These are phyloP conservation scores for Pluvianellus socialis DNA, from an alignment of 2,113 vertebrate genomes.

Conservation along the genomic window DNA sequence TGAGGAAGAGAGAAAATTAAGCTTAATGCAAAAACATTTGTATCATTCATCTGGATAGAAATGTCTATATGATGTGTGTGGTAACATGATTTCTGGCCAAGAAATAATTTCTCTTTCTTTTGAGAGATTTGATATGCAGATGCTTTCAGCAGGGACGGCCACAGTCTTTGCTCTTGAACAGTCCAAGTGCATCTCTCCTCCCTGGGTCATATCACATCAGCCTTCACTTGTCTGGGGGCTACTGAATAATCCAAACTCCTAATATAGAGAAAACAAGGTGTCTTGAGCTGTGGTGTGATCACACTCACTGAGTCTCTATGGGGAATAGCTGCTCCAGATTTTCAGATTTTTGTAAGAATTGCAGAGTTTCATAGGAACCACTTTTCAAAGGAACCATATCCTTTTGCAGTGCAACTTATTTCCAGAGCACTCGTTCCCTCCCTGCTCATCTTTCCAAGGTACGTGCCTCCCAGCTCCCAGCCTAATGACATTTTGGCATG, in stretches of 20 bases:
- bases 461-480: not conserved
- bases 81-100: not conserved
- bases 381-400: not conserved
- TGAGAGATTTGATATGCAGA: not conserved
- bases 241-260: constrained; percentile 17
- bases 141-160: not conserved
- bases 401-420: not conserved
- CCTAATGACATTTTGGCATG: not conserved
- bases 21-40: not conserved
- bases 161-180: not conserved
- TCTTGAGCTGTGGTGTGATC: not conserved
- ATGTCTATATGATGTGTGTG: not conserved
- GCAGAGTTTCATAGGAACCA: not conserved
- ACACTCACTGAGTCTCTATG: not conserved
- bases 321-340: not conserved
- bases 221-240: not conserved
- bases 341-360: not conserved
- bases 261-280: not conserved
- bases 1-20: constrained; percentile 11
- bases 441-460: constrained; percentile 9
- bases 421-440: not conserved
- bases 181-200: not conserved
- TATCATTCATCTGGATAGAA: not conserved
- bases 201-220: not conserved
- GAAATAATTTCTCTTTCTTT: not conserved